Conservation (phyloP, 2,888 invertebrate genomes). For the Scaptodrosophila latifasciaeformis region DNA sequence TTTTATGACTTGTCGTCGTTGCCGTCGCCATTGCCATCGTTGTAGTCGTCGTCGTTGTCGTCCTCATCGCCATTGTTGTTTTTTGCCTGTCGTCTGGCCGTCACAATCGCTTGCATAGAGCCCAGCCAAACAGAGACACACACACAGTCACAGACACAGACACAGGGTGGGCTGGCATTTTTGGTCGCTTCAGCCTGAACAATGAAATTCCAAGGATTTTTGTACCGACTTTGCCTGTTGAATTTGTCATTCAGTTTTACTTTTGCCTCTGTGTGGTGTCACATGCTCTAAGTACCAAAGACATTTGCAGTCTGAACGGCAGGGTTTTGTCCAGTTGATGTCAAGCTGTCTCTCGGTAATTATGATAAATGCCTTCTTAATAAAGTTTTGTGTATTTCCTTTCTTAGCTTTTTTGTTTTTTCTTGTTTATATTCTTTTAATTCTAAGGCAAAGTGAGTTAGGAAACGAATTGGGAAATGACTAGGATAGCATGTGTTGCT, state of each 20-base stretch:
- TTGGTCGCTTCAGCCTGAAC: slow-evolving; percentile 25
- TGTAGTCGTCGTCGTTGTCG: too few relatives aligned
- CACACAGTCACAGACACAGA: slow-evolving; percentile 10
- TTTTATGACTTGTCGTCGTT: slow-evolving; percentile 37
- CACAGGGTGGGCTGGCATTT: slow-evolving; percentile 15
- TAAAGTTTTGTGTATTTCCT: slow-evolving; percentile 35
- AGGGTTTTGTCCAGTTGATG: neutral
- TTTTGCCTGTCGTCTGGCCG: slow-evolving; percentile 11
- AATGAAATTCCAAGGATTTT: slow-evolving; percentile 52
- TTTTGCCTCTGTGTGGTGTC: neutral
- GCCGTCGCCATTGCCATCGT: slow-evolving; percentile 33
- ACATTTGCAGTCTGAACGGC: slow-evolving; percentile 3
- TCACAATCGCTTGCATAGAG: slow-evolving; percentile 6
- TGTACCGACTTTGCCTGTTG: slow-evolving; percentile 37
- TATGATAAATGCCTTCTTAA: slow-evolving; percentile 61
- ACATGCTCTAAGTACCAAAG: slow-evolving; percentile 1
- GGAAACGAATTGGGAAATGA: too few relatives aligned
- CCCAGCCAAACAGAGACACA: neutral
- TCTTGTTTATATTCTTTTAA: too few relatives aligned
- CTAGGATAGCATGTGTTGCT: too few relatives aligned
- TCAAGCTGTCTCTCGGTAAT: slow-evolving; percentile 37
- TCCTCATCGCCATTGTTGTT: slow-evolving; percentile 23
- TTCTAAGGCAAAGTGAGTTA: too few relatives aligned
- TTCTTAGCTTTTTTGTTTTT: too few relatives aligned
- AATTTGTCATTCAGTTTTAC: slow-evolving; percentile 23